Conservation (phyloP, 2,888 invertebrate species). For the Chrysodeixis includens region DNA sequence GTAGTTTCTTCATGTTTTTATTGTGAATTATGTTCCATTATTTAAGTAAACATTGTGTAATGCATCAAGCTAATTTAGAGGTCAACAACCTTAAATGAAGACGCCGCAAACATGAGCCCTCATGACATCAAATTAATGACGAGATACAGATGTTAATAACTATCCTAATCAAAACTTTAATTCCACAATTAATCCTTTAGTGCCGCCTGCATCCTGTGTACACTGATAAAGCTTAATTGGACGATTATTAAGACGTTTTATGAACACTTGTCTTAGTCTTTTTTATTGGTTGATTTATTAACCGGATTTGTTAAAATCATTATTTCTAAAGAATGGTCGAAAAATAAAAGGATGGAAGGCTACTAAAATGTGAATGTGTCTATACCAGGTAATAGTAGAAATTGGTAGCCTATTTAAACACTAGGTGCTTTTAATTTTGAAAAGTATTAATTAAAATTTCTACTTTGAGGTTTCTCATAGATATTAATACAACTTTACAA, state of each 20-base stretch:
- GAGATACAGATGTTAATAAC: conserved; percentile 42
- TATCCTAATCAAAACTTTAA: conserved; percentile 59
- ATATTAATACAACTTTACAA: no score
- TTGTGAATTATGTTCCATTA: not conserved
- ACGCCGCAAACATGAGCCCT: conserved; percentile 22
- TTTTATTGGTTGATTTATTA: not conserved
- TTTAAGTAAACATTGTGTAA: not conserved
- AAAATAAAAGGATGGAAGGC: no score
- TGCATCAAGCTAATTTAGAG: not conserved
- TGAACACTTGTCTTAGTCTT: conserved; percentile 18
- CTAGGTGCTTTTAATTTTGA: no score
- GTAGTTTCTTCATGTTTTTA: not conserved
- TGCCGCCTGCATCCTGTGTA: conserved; percentile 75
- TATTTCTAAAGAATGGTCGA: no score
- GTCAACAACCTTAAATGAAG: conserved; percentile 31
- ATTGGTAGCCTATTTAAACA: no score
- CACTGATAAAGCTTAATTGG: conserved; percentile 68
- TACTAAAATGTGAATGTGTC: no score
- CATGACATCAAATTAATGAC: conserved; percentile 45
- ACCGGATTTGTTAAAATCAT: not conserved
- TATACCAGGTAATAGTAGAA: no score
- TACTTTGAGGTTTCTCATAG: no score
- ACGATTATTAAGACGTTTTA: conserved; percentile 40
- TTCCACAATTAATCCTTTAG: conserved; percentile 69
- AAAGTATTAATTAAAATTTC: no score